A percentile compares a stretch with the other conserved stretches of the same genome.
Conservation (phyloP, 2,797 vertebrate species). For the Enteromius viviparus region DNA sequence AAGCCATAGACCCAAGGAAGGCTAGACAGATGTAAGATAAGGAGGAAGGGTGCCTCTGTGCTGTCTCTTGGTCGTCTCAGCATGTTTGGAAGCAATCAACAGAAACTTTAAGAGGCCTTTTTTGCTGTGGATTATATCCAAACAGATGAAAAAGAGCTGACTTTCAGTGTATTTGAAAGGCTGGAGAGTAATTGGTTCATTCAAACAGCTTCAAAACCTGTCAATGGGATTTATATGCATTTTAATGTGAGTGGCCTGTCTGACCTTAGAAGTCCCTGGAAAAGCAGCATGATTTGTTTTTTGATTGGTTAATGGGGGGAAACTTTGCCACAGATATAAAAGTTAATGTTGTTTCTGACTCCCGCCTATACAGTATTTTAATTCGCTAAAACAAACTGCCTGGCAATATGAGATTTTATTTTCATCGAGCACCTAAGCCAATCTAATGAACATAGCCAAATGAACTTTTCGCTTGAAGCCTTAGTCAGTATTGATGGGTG, state of each 20-base stretch:
- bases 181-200: conserved; percentile 36
- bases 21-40: conserved; percentile 39
- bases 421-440: conserved; percentile 12
- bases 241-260: conserved; percentile 31
- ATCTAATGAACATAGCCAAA: conserved; percentile 21
- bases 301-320: conserved; percentile 38
- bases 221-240: conserved; percentile 44
- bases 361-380: neutral
- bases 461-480: neutral
- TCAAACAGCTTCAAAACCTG: conserved; percentile 19
- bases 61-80: conserved; percentile 39
- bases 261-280: conserved; percentile 23
- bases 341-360: conserved; percentile 31
- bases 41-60: neutral
- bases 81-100: conserved; percentile 38
- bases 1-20: conserved; percentile 29
- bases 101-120: conserved; percentile 24
- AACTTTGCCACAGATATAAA: conserved; percentile 15
- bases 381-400: conserved; percentile 26
- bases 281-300: conserved; percentile 12
- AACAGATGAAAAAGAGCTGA: conserved; percentile 31
- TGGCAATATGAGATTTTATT: neutral
- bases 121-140: conserved; percentile 12
- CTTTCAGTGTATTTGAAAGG: conserved; percentile 22
- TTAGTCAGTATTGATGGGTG: neutral